Base-by-base conservation (phyloP, 2,113 vertebrate genomes). In the Chitala chitala region DNA sequence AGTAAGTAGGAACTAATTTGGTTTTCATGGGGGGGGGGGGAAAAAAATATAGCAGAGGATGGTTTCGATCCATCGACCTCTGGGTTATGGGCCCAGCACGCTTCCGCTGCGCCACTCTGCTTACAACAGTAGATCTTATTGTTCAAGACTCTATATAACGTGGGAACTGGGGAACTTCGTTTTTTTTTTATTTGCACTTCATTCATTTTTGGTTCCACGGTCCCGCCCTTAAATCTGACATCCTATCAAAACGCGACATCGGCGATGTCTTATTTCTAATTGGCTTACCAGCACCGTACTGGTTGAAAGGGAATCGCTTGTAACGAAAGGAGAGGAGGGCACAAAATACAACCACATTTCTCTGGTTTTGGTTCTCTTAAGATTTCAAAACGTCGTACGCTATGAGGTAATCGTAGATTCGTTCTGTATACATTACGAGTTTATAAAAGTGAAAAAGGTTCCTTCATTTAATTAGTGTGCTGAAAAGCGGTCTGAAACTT, bases 61-160 rank as follows among this genome's bases (percentile, higher is more conserved):
- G 89, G 90, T 92, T 90, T 92, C 87, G 87, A 92, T 90, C 88
- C 89, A 91, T 90, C 90, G 88, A 90, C 87, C 89, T 91, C 89
- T 91, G 89, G 89, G 89, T 90, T 90, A 91, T 91, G 90, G 89
- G 88, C 89, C 90, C 89, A 92, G 90, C 89, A 91, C 89, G 89
- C 89, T 90, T 91, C 90, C 89, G 89, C 88, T 92, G 89, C 89
- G 88, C 89, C 89, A 91, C 88, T 91, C 88, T 92, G 89, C 89
- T 88, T n/a, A n/a, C n/a, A n/a, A n/a, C n/a, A n/a, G n/a, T n/a
- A n/a, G n/a, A n/a, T n/a, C n/a, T n/a, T n/a, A n/a, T n/a, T n/a
- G n/a, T n/a, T n/a, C n/a, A n/a, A n/a, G n/a, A n/a, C n/a, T n/a
- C n/a, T n/a, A n/a, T n/a, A n/a, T n/a, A n/a, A n/a, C n/a, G n/a